phyloP scores from a whole-genome alignment of 2,113 vertebrate species.

The Chaenogobius annularis region DNA sequence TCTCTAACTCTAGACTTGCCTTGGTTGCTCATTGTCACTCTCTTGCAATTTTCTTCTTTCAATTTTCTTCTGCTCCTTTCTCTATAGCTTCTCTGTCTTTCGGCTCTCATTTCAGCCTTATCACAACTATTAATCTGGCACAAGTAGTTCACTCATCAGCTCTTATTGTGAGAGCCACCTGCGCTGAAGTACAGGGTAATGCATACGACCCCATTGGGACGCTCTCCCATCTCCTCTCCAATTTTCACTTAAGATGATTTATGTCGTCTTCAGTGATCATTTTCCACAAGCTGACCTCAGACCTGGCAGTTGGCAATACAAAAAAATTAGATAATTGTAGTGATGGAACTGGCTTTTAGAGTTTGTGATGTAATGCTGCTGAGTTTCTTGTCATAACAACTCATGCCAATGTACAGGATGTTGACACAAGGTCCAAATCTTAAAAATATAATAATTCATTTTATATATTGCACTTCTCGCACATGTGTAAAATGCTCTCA shows the following conservation, averaged over 20 bases:
- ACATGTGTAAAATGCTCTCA: no score
- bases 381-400: slow-evolving; percentile 44
- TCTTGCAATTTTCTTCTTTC: slow-evolving; percentile 8
- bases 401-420: no score
- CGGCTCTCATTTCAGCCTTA: slow-evolving; percentile 62
- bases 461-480: no score
- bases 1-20: slow-evolving; percentile 33
- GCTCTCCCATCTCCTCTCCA: slow-evolving; percentile 12
- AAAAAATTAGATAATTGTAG: slow-evolving; percentile 9
- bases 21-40: not conserved
- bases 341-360: not conserved
- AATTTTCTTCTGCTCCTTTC: not conserved
- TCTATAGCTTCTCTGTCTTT: slow-evolving; percentile 8
- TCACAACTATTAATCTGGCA: slow-evolving; percentile 75
- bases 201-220: slow-evolving; percentile 13
- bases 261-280: not conserved
- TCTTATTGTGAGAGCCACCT: slow-evolving; percentile 73
- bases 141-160: slow-evolving; percentile 74
- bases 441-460: no score
- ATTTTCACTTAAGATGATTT: slow-evolving; percentile 11
- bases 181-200: slow-evolving; percentile 42
- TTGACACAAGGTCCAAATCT: no score
- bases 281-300: slow-evolving; percentile 11
- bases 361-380: slow-evolving; percentile 30
- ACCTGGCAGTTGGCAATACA: not conserved